Evolutionary conservation across 2,797 vertebrate genomes (phyloP).

Genomic region (Silurus aristotelis): DNA sequence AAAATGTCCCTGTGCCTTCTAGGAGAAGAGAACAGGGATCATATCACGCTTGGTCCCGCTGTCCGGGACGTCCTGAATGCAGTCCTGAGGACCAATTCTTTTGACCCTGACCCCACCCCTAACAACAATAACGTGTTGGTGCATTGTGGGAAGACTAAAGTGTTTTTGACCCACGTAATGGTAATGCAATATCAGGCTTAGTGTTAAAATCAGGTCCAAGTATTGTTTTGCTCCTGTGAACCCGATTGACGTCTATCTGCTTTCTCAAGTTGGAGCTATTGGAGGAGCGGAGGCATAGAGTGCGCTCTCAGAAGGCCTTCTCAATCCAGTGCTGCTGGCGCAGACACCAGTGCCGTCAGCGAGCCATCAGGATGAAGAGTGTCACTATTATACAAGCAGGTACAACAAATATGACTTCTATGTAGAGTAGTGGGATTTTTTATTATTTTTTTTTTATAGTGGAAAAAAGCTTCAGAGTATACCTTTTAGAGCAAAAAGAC

Average conservation of each 20-base stretch:
- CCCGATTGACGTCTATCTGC: background rate
- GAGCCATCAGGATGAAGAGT: conserved; percentile 65
- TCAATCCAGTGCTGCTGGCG: conserved; percentile 90
- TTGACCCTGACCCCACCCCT: conserved; percentile 31
- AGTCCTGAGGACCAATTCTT: conserved; percentile 47
- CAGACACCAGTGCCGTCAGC: conserved; percentile 69
- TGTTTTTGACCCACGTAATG: conserved; percentile 85
- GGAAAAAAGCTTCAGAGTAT: too few relatives aligned
- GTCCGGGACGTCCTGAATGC: conserved; percentile 74
- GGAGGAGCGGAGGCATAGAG: conserved; percentile 76
- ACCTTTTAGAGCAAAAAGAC: too few relatives aligned
- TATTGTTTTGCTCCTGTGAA: background rate
- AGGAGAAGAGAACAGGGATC: conserved; percentile 60
- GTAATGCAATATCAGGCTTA: conserved; percentile 62
- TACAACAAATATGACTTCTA: conserved; percentile 58
- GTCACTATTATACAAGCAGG: conserved; percentile 90
- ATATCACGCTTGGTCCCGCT: conserved; percentile 45
- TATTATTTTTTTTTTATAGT: too few relatives aligned
- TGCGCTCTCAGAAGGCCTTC: conserved; percentile 78
- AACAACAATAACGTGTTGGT: conserved; percentile 59
- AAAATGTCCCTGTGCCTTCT: conserved; percentile 4
- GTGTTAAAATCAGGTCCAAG: background rate
- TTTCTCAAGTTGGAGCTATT: conserved; percentile 81
- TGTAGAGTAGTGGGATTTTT: too few relatives aligned
- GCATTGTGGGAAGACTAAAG: conserved; percentile 89